Base-by-base conservation (phyloP, 2,113 vertebrate genomes). In the Aix galericulata region DNA sequence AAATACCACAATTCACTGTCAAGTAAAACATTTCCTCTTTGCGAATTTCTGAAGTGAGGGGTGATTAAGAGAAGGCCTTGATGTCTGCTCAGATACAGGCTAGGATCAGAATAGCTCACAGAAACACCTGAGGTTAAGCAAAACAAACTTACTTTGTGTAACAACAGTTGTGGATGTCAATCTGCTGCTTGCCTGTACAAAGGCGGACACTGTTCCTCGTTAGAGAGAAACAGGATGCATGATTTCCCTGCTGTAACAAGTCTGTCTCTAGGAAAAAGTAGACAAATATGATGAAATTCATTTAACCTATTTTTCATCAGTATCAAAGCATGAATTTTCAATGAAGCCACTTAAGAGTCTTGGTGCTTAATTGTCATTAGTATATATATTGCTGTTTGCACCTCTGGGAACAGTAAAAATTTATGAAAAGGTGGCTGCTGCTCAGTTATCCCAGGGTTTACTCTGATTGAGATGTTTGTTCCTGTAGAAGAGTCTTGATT, bases 361-460 rank as follows among this genome's bases (percentile, higher is more conserved):
- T 20, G 13, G 4, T 48, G 18, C 7, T 69, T 80, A 67, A 59
- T 86, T 82, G 38, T 91, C 32, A 40, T n/a, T 25, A 88, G 31
- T 40, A 53, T 63, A 2, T 25, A 63, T 10, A 50, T 86, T 26
- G 50, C 60, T 38, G 55, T 0, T 0, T 40, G 42, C 31, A 31
- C n/a, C 27, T 68, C 17, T 22, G 53, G 25, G 11, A 11, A 38
- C n/a, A 29, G 3, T 13, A 34, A 25, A 46, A 38, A 42, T 77
- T 38, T 44, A 42, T 0, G 27, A 13, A 66, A 18, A 38, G 3
- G 0, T 9, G 23, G n/a, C 20, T 55, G 38, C 27, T 80, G 22
- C 27, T n/a, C 53, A 68, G 27, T 27, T 40, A 31, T 6, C 1
- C 1, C 14, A 23, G 17, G 16, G 63, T 91, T 76, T 64, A 76